Base-by-base conservation (phyloP, 2,888 invertebrate species). In the Plemyria rubiginata region DNA sequence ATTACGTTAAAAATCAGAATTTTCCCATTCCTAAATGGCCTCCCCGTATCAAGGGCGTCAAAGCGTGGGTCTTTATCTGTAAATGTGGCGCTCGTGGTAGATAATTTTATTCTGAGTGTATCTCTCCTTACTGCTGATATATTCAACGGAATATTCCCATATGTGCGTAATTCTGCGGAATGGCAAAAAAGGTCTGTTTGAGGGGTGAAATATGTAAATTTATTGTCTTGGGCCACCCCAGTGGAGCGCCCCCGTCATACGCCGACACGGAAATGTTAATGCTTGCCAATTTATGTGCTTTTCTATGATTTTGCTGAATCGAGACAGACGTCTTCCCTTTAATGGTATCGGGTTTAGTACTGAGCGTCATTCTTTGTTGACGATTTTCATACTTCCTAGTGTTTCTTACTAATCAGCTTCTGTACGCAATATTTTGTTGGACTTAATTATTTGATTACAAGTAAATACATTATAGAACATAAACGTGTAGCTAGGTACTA, bases 121-220 rank as follows among this genome's bases (percentile, higher is more conserved):
- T 91, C 86, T 91, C 90, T 89, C 84, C 55, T 88, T 88, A 91
- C 86, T 90, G 91, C 90, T 91, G 92, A 91, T 92, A 88, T 92
- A 92, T 92, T 92, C 92, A 90, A 87, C 88, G 82, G 90, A 91
- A 92, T 92, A 92, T 92, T 92, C 92, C 92, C 92, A 92, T 92
- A 92, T 92, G 92, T 90, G 91, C 91, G 92, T 92, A 92, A 92
- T 92, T 92, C 92, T 91, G 90, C 85, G 89, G 89, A 92, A 92
- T 92, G 91, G 92, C 90, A 92, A 92, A 92, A 92, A 92, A 92
- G 92, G 92, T 92, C 92, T 91, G 89, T 90, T 91, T 90, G 91
- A 91, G 92, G 92, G 92, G 92, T 90, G 91, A 92, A 92, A 92
- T 92, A 92, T 92, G 92, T 92, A 92, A 92, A 92, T 92, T 92